Conservation (phyloP, 2,797 vertebrate genomes). For the Cuniculus paca region DNA sequence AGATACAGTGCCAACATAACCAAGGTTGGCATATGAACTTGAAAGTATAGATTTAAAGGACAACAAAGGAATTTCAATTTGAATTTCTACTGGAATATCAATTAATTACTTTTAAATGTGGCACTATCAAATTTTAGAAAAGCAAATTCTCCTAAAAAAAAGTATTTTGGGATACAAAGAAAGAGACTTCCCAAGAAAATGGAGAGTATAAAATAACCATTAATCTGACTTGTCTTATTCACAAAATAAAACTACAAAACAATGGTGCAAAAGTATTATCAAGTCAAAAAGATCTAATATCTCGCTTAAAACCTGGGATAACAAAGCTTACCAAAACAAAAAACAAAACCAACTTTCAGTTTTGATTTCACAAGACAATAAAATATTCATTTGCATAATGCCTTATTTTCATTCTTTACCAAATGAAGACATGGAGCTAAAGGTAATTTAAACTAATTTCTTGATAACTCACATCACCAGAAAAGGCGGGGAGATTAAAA, state of each 20-base stretch:
- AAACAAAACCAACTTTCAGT: not conserved
- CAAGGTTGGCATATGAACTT: not conserved
- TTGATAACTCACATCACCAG: not conserved
- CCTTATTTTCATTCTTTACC: slow-evolving; percentile 21
- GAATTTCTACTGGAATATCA: not conserved
- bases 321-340: not conserved
- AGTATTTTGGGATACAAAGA: not conserved
- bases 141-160: not conserved
- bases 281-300: not conserved
- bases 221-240: not conserved
- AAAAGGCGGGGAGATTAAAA: not conserved
- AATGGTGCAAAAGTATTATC: not conserved
- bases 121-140: not conserved
- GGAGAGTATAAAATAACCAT: not conserved
- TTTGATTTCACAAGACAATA: not conserved
- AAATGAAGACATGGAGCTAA: slow-evolving; percentile 1
- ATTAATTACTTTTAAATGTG: not conserved
- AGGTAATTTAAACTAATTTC: not conserved
- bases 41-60: not conserved
- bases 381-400: not conserved
- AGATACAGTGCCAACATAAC: not conserved
- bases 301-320: not conserved
- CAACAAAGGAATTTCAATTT: not conserved
- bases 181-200: not conserved
- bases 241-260: slow-evolving; percentile 26